Conservation (phyloP, 2,113 vertebrate species). For the Pteropus alecto region DNA sequence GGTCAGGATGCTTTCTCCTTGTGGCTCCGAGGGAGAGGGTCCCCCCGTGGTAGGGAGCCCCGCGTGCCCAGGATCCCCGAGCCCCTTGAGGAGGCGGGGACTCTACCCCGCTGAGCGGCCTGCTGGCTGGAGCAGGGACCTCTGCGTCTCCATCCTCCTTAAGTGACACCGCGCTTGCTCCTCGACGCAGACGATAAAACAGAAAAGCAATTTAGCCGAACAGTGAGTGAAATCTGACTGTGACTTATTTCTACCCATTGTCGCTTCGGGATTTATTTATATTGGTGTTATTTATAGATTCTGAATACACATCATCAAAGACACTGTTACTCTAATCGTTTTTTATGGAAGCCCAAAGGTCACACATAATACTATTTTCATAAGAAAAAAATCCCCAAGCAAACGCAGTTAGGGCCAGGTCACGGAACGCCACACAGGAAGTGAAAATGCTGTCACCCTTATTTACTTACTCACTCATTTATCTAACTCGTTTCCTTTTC, state of each 20-base stretch:
- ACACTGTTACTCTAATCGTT: constrained; percentile 31
- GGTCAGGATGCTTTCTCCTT: rapidly evolving
- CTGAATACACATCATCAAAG: constrained; percentile 56
- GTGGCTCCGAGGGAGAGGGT: too few relatives aligned
- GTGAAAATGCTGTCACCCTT: background rate
- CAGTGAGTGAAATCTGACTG: background rate
- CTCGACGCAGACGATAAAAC: background rate
- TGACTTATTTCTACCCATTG: background rate
- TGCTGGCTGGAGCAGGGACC: rapidly evolving
- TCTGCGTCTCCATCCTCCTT: rapidly evolving
- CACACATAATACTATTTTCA: constrained; percentile 68
- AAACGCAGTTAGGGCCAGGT: constrained; percentile 35
- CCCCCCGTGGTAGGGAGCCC: background rate
- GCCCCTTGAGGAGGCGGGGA: rapidly evolving
- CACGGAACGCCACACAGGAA: background rate
- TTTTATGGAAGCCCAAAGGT: constrained; percentile 45
- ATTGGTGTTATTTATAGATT: constrained; percentile 44
- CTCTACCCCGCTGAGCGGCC: background rate
- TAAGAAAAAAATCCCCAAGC: constrained; percentile 68
- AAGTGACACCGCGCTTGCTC: background rate
- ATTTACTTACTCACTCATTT: background rate
- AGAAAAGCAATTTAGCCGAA: background rate
- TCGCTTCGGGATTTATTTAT: background rate
- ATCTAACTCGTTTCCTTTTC: background rate
- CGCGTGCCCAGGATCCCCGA: rapidly evolving